These are phyloP conservation scores for Pyrochroa serraticornis DNA, from an alignment of 2,888 invertebrate species.

Conservation along the genomic window DNA sequence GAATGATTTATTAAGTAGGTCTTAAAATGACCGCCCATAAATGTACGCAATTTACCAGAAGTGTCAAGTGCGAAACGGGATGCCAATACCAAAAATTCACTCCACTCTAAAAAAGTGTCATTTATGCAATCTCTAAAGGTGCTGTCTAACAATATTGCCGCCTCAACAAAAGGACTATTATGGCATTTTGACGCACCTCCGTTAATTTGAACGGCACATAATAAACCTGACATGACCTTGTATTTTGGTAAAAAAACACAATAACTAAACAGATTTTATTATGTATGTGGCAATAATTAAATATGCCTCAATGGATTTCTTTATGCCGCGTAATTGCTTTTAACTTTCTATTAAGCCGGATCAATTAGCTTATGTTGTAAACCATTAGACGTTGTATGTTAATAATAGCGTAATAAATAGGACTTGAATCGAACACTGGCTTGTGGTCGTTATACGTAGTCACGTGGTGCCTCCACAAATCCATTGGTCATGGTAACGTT, in stretches of 20 bases:
- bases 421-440: constrained; percentile 13
- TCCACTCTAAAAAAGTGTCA: no score
- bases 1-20: no score
- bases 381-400: constrained; percentile 28
- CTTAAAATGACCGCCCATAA: no score
- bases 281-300: constrained; percentile 27
- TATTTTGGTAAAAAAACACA: constrained; percentile 17
- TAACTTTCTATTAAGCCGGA: constrained; percentile 29
- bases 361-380: constrained; percentile 29
- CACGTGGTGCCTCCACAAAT: background rate
- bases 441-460: constrained; percentile 1
- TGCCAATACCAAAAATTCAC: no score
- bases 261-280: constrained; percentile 23
- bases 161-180: constrained; percentile 15
- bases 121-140: background rate
- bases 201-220: constrained; percentile 22
- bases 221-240: constrained; percentile 17
- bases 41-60: no score
- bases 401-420: constrained; percentile 25
- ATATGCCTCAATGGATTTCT: constrained; percentile 25
- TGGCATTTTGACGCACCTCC: constrained; percentile 24
- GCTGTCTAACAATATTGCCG: background rate
- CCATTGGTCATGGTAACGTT: no score
- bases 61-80: no score
- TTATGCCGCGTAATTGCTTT: constrained; percentile 29